phyloP scores from a whole-genome alignment of 2,888 invertebrate species.

The Nomada hirtipes region DNA sequence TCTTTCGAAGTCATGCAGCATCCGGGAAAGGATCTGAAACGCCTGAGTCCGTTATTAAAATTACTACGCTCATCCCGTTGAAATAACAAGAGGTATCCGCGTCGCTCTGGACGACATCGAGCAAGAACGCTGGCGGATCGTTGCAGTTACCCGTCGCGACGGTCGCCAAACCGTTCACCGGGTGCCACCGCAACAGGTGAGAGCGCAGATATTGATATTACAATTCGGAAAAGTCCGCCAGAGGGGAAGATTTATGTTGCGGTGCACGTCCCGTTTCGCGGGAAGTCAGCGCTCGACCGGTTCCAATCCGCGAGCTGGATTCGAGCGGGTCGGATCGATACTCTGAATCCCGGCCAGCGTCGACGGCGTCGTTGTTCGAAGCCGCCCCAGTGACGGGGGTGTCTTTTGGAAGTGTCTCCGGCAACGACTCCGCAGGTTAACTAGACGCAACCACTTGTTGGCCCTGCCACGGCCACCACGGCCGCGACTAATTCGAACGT shows the following conservation, averaged over 20 bases:
- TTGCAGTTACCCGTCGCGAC: conserved; percentile 11
- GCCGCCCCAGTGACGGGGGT: conserved; percentile 59
- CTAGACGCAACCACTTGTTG: conserved; percentile 74
- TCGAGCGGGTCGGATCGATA: conserved; percentile 57
- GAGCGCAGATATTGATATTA: conserved; percentile 67
- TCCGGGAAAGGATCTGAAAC: too few species aligned
- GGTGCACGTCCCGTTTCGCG: conserved; percentile 55
- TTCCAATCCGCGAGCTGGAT: conserved; percentile 12
- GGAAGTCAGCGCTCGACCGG: conserved; percentile 1
- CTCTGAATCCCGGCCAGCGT: conserved; percentile 58
- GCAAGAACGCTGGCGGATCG: conserved; percentile 4
- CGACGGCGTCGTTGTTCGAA: conserved; percentile 47
- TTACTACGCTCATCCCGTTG: too few species aligned
- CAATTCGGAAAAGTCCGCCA: conserved; percentile 61
- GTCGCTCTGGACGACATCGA: conserved; percentile 6
- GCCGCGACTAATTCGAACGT: conserved; percentile 68
- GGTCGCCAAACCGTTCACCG: conserved; percentile 21
- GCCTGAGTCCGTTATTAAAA: too few species aligned
- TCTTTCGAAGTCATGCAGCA: too few species aligned
- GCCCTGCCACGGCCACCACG: conserved; percentile 53
- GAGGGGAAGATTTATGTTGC: conserved; percentile 64
- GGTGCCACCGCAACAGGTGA: conserved; percentile 66
- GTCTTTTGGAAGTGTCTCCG: conserved; percentile 71
- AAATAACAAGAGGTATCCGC: background rate
- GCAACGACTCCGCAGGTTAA: conserved; percentile 70